Base-by-base conservation (phyloP, 2,113 vertebrate species). In the Oncorhynchus kisutch region DNA sequence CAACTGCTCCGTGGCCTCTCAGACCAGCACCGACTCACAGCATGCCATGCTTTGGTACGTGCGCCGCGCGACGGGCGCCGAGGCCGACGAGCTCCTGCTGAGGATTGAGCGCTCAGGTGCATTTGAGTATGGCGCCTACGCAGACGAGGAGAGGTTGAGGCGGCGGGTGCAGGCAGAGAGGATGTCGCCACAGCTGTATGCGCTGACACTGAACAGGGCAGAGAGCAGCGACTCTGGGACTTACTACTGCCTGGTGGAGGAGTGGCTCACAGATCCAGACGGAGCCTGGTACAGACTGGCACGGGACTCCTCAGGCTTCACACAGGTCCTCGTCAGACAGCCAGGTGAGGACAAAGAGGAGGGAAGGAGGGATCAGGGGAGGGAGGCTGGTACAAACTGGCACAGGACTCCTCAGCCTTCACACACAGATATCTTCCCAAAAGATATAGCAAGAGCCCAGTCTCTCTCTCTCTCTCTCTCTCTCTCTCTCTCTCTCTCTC, bases 211-310 rank as follows among this genome's bases (percentile, higher is more conserved):
- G 73, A 96, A 96, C 90, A 92, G 94, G n/a, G 95, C 96, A 0
- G 96, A 97, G 85, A 92, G 92, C 82, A 93, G 94, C 0, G 97
- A 99, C 86, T 97, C 96, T 0, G 97, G 97, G 74, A 96, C 95
- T 59, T 99, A 99, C 91, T 99, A 98, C 89, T 99, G 97, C 91
- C 94, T 96, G 0, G 97, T 99, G 91, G 96, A 99, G 84, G 97
- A 99, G 89, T 99, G 97, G 97, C 92, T 98, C 64, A 94, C 92
- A 0, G 95, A 97, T 86, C 96, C 97, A 3, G 87, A 94, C 0
- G 94, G 95, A 7, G 78, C 72, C 62, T 98, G 97, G 97, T 98
- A 97, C 77, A 94, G 92, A 57, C 90, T 97, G 49, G 94, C 96
- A 0, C 93, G 95, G 73, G 95, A 97, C 49, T 78, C 93, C 0